Evolutionary conservation across 2,113 vertebrate species (phyloP), one percentile per base, ranked within the genome.

Genomic region (Cacatua alba): DNA sequence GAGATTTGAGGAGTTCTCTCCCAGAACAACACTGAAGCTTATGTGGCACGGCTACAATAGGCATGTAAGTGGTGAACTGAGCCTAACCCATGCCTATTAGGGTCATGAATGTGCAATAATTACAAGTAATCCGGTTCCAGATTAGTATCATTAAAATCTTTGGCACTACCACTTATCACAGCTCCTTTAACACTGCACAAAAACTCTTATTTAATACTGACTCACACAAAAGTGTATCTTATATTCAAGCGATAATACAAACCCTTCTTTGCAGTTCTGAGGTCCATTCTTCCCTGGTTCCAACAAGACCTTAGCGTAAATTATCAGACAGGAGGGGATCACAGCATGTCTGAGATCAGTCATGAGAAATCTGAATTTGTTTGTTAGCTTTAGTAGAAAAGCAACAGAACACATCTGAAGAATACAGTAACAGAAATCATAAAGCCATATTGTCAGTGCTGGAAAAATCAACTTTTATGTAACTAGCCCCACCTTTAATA

Each of bases 401-500:
- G 48, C 51, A 77, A 44, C 2, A 28, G 53, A 88, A 77, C 51
- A 37, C 49, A 92, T 70, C 39, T 86, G 68, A 92, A 18, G 3
- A 92, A 78, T 69, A 65, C 57, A 86, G 91, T 37, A 86, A 88
- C 62, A 80, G n/a, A 89, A 89, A 92, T 87, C 83, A 87, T 86
- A 95, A 86, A 91, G 88, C 62, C 74, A 85, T 79, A 80, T 92
- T 95, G 92, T 94, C 92, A 85, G 77, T 64, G 62, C 37, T 89
- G 83, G 67, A 96, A 95, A 95, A 96, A 91, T 41, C 68, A 92
- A 31, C 60, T 81, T 92, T 78, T 84, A 68, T 84, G 74, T 90
- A 62, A 78, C 65, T 75, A 84, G 74, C 28, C 20, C 10, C 77
- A 85, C 74, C 68, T 93, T 91, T 65, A 92, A 88, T 49, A 92